These are phyloP conservation scores for Antidorcas marsupialis DNA, from an alignment of 2,113 vertebrate genomes.

Conservation along the genomic window DNA sequence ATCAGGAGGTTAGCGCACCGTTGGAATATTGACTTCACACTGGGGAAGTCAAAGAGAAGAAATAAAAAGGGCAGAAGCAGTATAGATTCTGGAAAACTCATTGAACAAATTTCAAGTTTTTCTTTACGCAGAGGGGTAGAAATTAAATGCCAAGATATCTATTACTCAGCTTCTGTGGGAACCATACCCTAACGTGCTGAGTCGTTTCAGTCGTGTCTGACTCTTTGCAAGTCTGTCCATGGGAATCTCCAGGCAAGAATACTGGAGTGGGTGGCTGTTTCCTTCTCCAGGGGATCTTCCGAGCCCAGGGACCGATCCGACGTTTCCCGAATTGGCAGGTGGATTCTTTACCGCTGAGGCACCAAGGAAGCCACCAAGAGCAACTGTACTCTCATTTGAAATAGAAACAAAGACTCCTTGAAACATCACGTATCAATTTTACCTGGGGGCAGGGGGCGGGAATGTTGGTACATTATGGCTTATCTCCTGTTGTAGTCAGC, in stretches of 20 bases:
- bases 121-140: not conserved
- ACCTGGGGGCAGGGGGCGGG: not conserved
- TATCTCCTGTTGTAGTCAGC: not conserved
- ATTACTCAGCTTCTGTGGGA: not conserved
- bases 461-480: not conserved
- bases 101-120: not conserved
- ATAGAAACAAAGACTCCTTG: not conserved
- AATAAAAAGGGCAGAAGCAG: not conserved
- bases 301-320: fast-evolving
- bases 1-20: fast-evolving
- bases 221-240: not conserved
- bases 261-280: not conserved
- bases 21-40: fast-evolving
- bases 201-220: fast-evolving
- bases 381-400: not conserved
- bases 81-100: not conserved
- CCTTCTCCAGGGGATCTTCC: not conserved
- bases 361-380: not conserved
- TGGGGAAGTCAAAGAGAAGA: not conserved
- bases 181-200: fast-evolving
- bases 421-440: not conserved
- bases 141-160: no score
- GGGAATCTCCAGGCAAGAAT: not conserved
- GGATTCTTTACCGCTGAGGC: not conserved
- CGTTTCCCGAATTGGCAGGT: fast-evolving